phyloP scores from a whole-genome alignment of 2,888 invertebrate species.

The Gnatocerus cornutus region DNA sequence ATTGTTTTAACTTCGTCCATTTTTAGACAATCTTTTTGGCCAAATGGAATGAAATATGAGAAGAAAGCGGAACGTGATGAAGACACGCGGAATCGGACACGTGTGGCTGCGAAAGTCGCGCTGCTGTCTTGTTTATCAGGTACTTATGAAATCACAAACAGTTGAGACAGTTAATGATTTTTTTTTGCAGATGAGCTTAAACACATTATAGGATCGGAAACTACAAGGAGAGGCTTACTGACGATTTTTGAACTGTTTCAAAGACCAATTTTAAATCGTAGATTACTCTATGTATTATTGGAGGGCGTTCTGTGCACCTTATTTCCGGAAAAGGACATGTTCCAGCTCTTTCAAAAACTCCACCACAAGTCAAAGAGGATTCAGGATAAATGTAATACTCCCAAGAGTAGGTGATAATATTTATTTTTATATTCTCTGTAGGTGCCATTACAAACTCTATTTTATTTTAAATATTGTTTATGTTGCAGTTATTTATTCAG shows the following conservation, averaged over 20 bases:
- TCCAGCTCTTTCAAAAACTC: conserved; percentile 81
- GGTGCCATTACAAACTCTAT: conserved; percentile 48
- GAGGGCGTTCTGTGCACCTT: conserved; percentile 87
- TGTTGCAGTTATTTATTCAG: conserved; percentile 38
- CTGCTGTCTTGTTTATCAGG: conserved; percentile 88
- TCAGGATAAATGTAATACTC: conserved; percentile 57
- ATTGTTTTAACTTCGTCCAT: conserved; percentile 19
- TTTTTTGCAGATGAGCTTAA: conserved; percentile 84
- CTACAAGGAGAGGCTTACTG: conserved; percentile 86
- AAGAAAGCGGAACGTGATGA: conserved; percentile 65
- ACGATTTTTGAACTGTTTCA: conserved; percentile 93
- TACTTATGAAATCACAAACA: conserved; percentile 64
- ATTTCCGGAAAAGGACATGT: conserved; percentile 86
- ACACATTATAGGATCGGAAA: conserved; percentile 91
- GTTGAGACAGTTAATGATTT: no score
- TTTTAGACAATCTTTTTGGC: conserved; percentile 76
- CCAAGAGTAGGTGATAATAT: conserved; percentile 61
- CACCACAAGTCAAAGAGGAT: conserved; percentile 77
- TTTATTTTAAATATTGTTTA: conserved; percentile 17
- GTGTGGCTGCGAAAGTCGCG: conserved; percentile 90
- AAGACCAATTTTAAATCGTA: conserved; percentile 86
- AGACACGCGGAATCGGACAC: conserved; percentile 78
- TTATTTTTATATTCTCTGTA: conserved; percentile 45
- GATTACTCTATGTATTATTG: conserved; percentile 87
- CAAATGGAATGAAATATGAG: conserved; percentile 72